Evolutionary conservation across 2,113 vertebrate genomes (phyloP), one percentile per base, ranked within the genome.

Genomic region (Climacteris rufus): DNA sequence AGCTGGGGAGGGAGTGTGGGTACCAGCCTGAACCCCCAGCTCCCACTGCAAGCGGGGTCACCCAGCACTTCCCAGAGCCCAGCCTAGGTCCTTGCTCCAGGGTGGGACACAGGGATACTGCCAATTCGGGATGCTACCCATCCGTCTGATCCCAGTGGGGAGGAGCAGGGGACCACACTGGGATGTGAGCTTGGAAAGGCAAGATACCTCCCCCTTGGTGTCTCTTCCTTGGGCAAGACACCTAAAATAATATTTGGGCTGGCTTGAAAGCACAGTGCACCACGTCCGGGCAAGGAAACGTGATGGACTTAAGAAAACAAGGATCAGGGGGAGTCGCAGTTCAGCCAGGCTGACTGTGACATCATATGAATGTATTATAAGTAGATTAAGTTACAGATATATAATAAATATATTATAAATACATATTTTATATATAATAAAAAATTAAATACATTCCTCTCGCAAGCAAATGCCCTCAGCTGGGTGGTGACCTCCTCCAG

Each of bases 211-310:
- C 56, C 12, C 30, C 70, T 90, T 1, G 0, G 19, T 69, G 63
- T 78, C 40, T 93, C 39, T 77, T 76, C 66, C 54, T 57, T 18
- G 64, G 61, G 85, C 71, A 27, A 81, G 78, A 88, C 91, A 89
- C 87, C 85, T 93, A 87, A 79, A 96, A 97, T 56, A 95, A 96
- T 87, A 94, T 90, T 89, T 90, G 64, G 59, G 70, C 66, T 96
- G 10, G 1, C 77, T 53, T 86, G 65, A 69, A 52, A 90, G 57
- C 33, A 19, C 39, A 56, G 87, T 0, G 0, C 11, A 2, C 25
- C 31, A 20, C 0, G 1, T 77, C 68, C 1, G 0, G 66, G 39
- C 64, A 39, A 72, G 82, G 85, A 94, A 74, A 69, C 4, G 24
- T 0, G 0, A 13, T 3, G 33, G 33, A 24, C 35, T 93, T 87